Evolutionary conservation across 2,113 vertebrate genomes (phyloP), one percentile per base, ranked within the genome.

Genomic region (Anoura caudifer): DNA sequence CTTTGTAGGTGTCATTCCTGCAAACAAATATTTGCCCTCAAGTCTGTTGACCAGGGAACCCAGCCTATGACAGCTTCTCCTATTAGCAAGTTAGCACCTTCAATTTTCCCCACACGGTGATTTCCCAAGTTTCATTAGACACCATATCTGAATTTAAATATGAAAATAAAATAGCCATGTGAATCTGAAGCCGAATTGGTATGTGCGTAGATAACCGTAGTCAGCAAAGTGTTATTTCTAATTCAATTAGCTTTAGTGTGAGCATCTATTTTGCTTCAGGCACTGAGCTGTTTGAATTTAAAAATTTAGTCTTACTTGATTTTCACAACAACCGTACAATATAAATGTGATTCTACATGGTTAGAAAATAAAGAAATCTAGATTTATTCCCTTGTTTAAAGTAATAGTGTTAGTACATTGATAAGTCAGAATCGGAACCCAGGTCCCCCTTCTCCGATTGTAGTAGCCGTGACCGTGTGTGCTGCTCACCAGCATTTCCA

Each of bases 311-410:
- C n/a, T 76, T 52, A 63, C 26, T 91, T 87, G 36, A 56, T 69
- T 93, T 45, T 59, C 47, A 41, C 26, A 94, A 36, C 15, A 41
- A 65, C 31, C 43, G 11, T 31, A 22, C 33, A 59, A 24, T 3
- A 0, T n/a, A 72, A 87, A 11, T 80, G 65, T 67, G 73, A 76
- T 67, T 38, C 43, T 47, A 50, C 15, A 20, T 61, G 26, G 73
- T 92, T 85, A 89, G 59, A n/a, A 94, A 94, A 85, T 67, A 41
- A 88, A 91, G 31, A 95, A 73, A 52, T 43, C 13, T 28, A 95
- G 69, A 73, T 52, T 11, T 67, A 72, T 61, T 87, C 26, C 17
- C 9, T 50, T 91, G 31, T 26, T 83, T 77, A 63, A 90, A 90
- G 24, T 81, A 26, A 17, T 14, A 76, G 15, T 6, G 24, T 86